Evolutionary conservation across 2,797 vertebrate genomes (phyloP).

Genomic region (Okamejei kenojei): DNA sequence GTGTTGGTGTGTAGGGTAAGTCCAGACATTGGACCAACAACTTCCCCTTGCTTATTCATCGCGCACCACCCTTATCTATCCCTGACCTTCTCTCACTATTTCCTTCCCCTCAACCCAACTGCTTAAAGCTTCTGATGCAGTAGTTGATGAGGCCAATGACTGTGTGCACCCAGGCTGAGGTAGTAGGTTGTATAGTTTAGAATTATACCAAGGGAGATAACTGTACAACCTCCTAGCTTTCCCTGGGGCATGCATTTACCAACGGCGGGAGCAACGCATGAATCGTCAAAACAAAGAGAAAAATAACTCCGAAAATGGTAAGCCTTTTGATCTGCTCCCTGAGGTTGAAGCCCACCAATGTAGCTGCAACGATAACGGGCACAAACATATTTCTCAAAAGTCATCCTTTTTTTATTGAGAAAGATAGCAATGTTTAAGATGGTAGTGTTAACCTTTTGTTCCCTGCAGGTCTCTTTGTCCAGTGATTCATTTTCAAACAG

Average conservation of each 20-base stretch:
- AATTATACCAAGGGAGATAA: constrained; percentile 97
- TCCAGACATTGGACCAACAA: background rate
- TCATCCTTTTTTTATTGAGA: background rate
- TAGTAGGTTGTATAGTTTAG: constrained; percentile 99
- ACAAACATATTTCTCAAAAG: background rate
- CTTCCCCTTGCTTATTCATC: too few relatives aligned
- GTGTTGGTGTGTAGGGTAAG: background rate
- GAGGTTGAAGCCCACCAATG: background rate
- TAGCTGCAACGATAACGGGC: background rate
- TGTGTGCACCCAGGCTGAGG: constrained; percentile 88
- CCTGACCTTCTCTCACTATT: background rate
- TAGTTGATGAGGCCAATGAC: constrained; percentile 41
- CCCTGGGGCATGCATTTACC: constrained; percentile 79
- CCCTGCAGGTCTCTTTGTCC: background rate
- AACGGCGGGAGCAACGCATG: constrained; percentile 42
- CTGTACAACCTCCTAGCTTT: constrained; percentile 99
- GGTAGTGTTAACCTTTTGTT: background rate
- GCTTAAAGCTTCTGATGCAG: background rate
- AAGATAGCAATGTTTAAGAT: background rate
- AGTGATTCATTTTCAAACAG: background rate
- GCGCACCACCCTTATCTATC: background rate
- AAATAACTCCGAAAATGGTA: constrained; percentile 25
- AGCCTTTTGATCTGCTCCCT: background rate
- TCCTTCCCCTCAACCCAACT: too few relatives aligned
- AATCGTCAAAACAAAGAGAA: background rate